Conservation (phyloP, 2,113 vertebrate species). For the Sturnus vulgaris region DNA sequence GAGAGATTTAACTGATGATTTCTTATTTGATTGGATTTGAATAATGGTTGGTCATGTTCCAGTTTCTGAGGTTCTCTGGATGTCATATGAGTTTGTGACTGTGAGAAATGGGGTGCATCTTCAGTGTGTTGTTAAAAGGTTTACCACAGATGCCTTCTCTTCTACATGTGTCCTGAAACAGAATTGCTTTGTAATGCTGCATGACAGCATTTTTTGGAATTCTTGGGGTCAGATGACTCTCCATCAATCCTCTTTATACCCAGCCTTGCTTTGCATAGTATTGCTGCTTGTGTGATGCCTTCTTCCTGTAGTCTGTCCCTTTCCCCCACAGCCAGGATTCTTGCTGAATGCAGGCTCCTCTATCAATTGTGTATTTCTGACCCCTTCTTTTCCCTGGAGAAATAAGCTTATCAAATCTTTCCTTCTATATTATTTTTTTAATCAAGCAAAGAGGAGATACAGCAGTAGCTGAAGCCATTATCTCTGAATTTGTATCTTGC, state of each 20-base stretch:
- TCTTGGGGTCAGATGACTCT: not conserved
- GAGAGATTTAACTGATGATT: not conserved
- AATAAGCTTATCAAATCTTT: constrained; percentile 30
- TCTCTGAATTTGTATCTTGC: not conserved
- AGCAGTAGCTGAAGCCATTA: not conserved
- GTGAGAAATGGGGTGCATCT: not conserved
- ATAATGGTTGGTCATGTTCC: not conserved
- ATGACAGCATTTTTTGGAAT: not conserved
- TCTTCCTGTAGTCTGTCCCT: not conserved
- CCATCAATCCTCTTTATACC: not conserved
- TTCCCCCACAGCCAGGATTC: not conserved
- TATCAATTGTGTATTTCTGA: not conserved
- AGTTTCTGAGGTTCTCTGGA: not conserved
- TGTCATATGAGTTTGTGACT: not conserved
- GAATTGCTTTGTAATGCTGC: not conserved
- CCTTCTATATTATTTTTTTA: not conserved
- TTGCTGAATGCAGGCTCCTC: not conserved
- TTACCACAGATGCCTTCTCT: not conserved
- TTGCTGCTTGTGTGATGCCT: not conserved
- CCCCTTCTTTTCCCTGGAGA: not conserved
- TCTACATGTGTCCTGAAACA: not conserved
- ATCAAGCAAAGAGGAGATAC: not conserved
- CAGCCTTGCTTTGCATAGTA: not conserved
- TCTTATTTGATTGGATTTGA: not conserved
- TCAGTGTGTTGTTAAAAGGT: not conserved